phyloP scores from a whole-genome alignment of 2,888 invertebrate species.

The Leucophora obtusa region DNA sequence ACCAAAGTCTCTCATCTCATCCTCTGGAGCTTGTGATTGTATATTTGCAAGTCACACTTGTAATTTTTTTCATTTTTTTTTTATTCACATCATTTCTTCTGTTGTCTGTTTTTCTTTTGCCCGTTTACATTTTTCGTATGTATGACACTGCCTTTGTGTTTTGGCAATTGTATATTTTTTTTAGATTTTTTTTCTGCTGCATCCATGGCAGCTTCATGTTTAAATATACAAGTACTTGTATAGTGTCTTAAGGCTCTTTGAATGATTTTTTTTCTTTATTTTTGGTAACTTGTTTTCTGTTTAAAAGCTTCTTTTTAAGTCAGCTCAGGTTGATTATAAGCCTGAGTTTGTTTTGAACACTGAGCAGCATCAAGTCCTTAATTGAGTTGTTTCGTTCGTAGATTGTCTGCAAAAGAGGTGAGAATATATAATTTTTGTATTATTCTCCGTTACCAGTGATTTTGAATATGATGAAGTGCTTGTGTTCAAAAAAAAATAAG shows the following conservation, averaged over 20 bases:
- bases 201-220: slow-evolving; percentile 42
- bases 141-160: slow-evolving; percentile 59
- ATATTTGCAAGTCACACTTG: slow-evolving; percentile 64
- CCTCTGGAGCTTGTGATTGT: slow-evolving; percentile 47
- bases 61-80: slow-evolving; percentile 12
- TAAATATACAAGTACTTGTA: slow-evolving; percentile 38
- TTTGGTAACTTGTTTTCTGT: slow-evolving; percentile 56
- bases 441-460: slow-evolving; percentile 45
- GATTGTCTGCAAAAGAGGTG: slow-evolving; percentile 62
- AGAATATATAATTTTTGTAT: slow-evolving; percentile 60
- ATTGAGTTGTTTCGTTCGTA: slow-evolving; percentile 63
- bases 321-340: slow-evolving; percentile 8
- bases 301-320: slow-evolving; percentile 32
- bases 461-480: slow-evolving; percentile 64
- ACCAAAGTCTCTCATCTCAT: not conserved
- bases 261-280: slow-evolving; percentile 34
- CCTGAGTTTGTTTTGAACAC: slow-evolving; percentile 22
- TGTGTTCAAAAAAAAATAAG: slow-evolving; percentile 8
- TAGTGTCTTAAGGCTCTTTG: slow-evolving; percentile 53
- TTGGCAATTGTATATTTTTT: slow-evolving; percentile 53
- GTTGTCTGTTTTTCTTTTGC: slow-evolving; percentile 32
- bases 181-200: slow-evolving; percentile 18
- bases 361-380: slow-evolving; percentile 47
- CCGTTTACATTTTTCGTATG: slow-evolving; percentile 23
- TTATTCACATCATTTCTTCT: slow-evolving; percentile 34